Evolutionary conservation across 2,113 vertebrate species (phyloP), one percentile per base, ranked within the genome.

Genomic region (Mormoops blainvillei): DNA sequence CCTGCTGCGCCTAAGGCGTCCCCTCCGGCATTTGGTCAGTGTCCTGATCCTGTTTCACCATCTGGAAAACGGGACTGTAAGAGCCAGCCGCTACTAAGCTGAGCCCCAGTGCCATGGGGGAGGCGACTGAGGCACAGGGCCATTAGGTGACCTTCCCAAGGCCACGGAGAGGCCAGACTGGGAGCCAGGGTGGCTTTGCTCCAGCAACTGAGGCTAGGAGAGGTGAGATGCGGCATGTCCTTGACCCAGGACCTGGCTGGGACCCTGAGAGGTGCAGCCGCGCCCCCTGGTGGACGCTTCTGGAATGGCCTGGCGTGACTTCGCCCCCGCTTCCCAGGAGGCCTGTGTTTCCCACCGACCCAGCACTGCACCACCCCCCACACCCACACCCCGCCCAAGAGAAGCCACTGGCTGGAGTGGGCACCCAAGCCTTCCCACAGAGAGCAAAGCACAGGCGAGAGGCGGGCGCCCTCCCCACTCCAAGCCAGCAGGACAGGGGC

Each of bases 231-330:
- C 1, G 0, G 33, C 5, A 16, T 5, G 31, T 5, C 52, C 26
- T 7, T 11, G 13, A 13, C 36, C 50, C 20, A 0, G 7, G 61
- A 2, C 56, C 36, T 0, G 13, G 18, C 33, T 1, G 0, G 6
- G 36, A 20, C 33, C 28, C 36, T 56, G 84, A 54, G 95, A 48
- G 70, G 89, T 16, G 38, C 80, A 2, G 3, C 4, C 38, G 31
- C 1, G 87, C 96, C 96, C 90, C 84, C 97, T 61, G 48, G 56
- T 70, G 97, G 95, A 77, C 0, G 2, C 52, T 74, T 0, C 16
- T 48, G 52, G 73, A 48, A 95, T 36, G 31, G 19, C 54, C 70
- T 41, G 7, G 24, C 56, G 1, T 1, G 41, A 33, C 0, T 0
- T 20, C 54, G 15, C 56, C 36, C 31, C 63, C 28, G 33, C 28